Evolutionary conservation across 2,113 vertebrate genomes (phyloP), one percentile per base, ranked within the genome.

Genomic region (Eidolon helvum): DNA sequence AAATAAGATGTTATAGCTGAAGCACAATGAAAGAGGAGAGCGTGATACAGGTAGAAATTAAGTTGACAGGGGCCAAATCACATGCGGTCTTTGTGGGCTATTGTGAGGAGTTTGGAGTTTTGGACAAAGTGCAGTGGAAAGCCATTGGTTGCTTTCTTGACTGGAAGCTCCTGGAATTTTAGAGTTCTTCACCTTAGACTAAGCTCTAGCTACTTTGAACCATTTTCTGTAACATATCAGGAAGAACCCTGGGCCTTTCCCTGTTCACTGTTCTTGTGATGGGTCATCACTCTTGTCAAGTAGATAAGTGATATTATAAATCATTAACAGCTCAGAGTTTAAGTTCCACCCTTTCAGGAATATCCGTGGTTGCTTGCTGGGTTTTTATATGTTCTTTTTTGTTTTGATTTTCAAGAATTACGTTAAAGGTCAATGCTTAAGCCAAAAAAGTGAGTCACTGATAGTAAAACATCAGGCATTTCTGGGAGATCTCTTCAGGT

Each of bases 381-480:
- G 35, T 30, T 61, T 80, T 55, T 38, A 40, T 48, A 78, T 53
- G 19, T n/a, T 68, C 63, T 28, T 68, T 78, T 95, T 75, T 93
- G 26, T 80, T 94, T 61, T 79, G 9, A 87, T 53, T 87, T 85
- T 88, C 91, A 65, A 75, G 43, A 78, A 90, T 48, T 95, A 66
- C 48, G 74, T 48, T 57, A 77, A 89, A 93, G 9, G 77, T 63
- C 18, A 66, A 68, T 43, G 69, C 28, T 59, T 80, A 61, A 87
- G 68, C 26, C 35, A 18, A 38, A 87, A 45, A 94, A 89, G 40
- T 88, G 84, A 77, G 61, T 78, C 77, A 66, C n/a, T 66, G n/a
- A 61, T n/a, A 55, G 69, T 15, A 88, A n/a, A 80, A 30, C 53
- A 40, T 26, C 69, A 53, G 57, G 50, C 45, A 93, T 71, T 53